A percentile compares a stretch with the other conserved stretches of the same genome.
Evolutionary conservation across 1,140 invertebrate species (phyloP).

Genomic region (Leptinotarsa undecemlineata): DNA sequence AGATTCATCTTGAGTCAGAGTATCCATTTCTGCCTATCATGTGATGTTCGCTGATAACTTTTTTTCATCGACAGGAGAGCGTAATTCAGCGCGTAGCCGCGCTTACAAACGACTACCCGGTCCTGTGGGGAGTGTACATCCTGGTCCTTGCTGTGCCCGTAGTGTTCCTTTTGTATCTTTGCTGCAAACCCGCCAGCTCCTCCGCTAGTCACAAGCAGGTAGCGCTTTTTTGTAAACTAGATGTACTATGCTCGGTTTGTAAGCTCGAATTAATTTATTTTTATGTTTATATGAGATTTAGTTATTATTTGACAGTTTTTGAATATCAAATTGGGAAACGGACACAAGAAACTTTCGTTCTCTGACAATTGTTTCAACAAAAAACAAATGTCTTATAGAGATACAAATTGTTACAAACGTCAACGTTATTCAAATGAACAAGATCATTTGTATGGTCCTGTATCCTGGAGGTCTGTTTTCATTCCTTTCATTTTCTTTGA

Average conservation of each 20-base stretch:
- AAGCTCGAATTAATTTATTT: not conserved
- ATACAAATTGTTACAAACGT: too few relatives aligned
- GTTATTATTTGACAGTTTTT: not conserved
- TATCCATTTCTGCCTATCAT: too few relatives aligned
- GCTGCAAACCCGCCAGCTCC: constrained; percentile 67
- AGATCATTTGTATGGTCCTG: too few relatives aligned
- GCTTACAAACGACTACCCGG: constrained; percentile 86
- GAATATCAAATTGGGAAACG: not conserved
- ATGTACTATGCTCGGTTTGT: not conserved
- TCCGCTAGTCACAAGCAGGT: constrained; percentile 53
- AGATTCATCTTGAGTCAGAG: too few relatives aligned
- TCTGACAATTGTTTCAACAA: too few relatives aligned
- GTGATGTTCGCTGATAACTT: too few relatives aligned
- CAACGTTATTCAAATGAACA: too few relatives aligned
- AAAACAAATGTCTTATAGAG: too few relatives aligned
- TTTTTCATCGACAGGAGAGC: constrained; percentile 68
- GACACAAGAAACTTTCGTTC: too few relatives aligned
- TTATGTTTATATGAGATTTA: not conserved
- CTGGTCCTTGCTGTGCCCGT: constrained; percentile 78
- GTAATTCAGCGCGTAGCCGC: constrained; percentile 78
- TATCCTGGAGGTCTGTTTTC: too few relatives aligned
- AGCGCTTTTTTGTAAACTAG: constrained; percentile 18
- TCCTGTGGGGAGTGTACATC: constrained; percentile 88
- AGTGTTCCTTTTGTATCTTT: constrained; percentile 77
- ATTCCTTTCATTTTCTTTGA: too few relatives aligned